Evolutionary conservation across 2,113 vertebrate species (phyloP).

Genomic region (Leptobrachium leishanense): DNA sequence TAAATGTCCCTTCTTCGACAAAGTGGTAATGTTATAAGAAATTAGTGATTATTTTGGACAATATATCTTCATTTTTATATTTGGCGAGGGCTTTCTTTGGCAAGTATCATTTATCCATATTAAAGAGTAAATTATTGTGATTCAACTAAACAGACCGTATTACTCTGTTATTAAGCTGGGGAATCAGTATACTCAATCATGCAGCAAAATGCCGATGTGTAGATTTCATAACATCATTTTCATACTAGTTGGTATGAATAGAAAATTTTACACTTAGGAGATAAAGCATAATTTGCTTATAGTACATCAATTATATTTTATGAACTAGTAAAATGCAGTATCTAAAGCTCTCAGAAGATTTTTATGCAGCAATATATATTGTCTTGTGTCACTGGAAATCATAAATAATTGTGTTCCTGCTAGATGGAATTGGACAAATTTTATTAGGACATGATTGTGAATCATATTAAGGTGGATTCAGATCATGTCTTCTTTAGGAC

Average conservation of each 20-base stretch:
- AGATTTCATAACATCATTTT: slow-evolving; percentile 46
- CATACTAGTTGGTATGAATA: slow-evolving; percentile 51
- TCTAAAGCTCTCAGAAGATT: slow-evolving; percentile 84
- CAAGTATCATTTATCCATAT: slow-evolving; percentile 52
- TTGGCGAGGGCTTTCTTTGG: slow-evolving; percentile 34
- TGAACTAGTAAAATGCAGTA: slow-evolving; percentile 90
- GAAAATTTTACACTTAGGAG: slow-evolving; percentile 38
- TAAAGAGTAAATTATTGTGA: slow-evolving; percentile 51
- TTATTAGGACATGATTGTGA: slow-evolving; percentile 93
- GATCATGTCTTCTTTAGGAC: slow-evolving; percentile 84
- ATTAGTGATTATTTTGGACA: slow-evolving; percentile 44
- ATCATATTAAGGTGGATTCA: slow-evolving; percentile 93
- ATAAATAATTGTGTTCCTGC: slow-evolving; percentile 94
- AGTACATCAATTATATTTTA: slow-evolving; percentile 77
- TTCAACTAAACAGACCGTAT: slow-evolving; percentile 48
- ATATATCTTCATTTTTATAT: slow-evolving; percentile 47
- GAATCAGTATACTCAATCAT: slow-evolving; percentile 52
- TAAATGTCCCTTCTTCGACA: slow-evolving; percentile 26
- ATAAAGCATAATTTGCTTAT: slow-evolving; percentile 47
- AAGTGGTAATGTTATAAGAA: slow-evolving; percentile 28
- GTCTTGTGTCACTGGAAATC: slow-evolving; percentile 88
- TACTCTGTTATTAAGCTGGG: slow-evolving; percentile 51
- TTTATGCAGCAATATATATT: slow-evolving; percentile 87
- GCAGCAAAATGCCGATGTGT: slow-evolving; percentile 51
- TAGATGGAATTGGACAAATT: slow-evolving; percentile 97